These are phyloP conservation scores for Metacarcinus magister DNA, from an alignment of 2,888 invertebrate genomes.

Conservation along the genomic window DNA sequence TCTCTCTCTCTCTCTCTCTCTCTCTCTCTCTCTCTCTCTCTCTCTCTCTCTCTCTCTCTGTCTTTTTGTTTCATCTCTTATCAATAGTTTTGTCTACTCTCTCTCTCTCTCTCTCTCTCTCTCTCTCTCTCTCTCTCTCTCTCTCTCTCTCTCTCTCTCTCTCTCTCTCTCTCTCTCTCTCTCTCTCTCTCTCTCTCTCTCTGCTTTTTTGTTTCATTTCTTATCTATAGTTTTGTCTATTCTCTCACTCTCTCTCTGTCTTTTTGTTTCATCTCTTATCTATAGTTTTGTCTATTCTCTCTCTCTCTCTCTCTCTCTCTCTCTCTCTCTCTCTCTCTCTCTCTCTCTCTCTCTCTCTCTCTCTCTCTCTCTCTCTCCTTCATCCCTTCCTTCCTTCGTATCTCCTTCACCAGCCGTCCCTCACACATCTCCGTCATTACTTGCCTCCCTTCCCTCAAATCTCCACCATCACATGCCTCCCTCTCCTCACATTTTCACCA, in stretches of 20 bases:
- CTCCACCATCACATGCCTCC: conserved; percentile 59
- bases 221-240: not conserved
- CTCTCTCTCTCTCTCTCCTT: not conserved
- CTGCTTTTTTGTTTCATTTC: not conserved
- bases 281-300: not conserved
- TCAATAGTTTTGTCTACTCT: not conserved
- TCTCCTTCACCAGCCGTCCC: not conserved
- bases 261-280: not conserved
- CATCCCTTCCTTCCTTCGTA: not conserved
- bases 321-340: not conserved
- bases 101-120: conserved; percentile 13
- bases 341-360: conserved; percentile 50
- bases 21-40: not conserved
- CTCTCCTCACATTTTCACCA: conserved; percentile 61
- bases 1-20: conserved; percentile 48
- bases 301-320: not conserved
- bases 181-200: conserved; percentile 49
- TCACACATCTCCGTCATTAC: conserved; percentile 23
- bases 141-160: conserved; percentile 46
- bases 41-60: not conserved
- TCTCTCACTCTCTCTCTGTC: not conserved
- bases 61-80: not conserved
- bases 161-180: conserved; percentile 17
- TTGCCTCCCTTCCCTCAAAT: conserved; percentile 47
- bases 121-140: conserved; percentile 36